Evolutionary conservation across 2,113 vertebrate species (phyloP).

Genomic region (Vulpes ferrilata): DNA sequence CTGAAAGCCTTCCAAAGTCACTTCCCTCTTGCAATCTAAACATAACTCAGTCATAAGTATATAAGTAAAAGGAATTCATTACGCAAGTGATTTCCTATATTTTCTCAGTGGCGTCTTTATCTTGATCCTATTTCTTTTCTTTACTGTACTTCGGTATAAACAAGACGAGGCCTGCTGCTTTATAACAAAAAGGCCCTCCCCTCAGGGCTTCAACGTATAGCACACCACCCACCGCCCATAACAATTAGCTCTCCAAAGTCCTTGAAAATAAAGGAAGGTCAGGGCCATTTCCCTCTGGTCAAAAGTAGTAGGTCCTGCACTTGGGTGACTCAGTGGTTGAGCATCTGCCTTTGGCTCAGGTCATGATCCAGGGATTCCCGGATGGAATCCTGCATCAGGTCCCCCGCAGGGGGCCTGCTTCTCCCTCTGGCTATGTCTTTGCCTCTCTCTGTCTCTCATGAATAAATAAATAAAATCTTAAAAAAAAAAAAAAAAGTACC

Average conservation of each 20-base stretch:
- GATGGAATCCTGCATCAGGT: too few relatives aligned
- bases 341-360: too few relatives aligned
- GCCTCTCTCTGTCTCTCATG: too few relatives aligned
- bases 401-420: too few relatives aligned
- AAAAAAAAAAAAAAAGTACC: not conserved
- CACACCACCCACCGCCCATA: accelerated
- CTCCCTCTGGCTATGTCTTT: too few relatives aligned
- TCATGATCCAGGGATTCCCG: too few relatives aligned
- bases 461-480: too few relatives aligned
- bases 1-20: not conserved
- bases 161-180: not conserved
- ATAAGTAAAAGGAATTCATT: not conserved
- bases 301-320: not conserved
- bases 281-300: not conserved
- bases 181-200: not conserved
- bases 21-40: not conserved
- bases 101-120: not conserved
- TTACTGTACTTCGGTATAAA: not conserved
- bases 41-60: not conserved
- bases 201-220: not conserved
- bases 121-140: not conserved
- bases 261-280: not conserved
- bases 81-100: not conserved
- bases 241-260: not conserved
- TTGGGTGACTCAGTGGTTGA: too few relatives aligned